Evolutionary conservation across 2,888 invertebrate genomes (phyloP).

Genomic region (Crepidodera aurea): DNA sequence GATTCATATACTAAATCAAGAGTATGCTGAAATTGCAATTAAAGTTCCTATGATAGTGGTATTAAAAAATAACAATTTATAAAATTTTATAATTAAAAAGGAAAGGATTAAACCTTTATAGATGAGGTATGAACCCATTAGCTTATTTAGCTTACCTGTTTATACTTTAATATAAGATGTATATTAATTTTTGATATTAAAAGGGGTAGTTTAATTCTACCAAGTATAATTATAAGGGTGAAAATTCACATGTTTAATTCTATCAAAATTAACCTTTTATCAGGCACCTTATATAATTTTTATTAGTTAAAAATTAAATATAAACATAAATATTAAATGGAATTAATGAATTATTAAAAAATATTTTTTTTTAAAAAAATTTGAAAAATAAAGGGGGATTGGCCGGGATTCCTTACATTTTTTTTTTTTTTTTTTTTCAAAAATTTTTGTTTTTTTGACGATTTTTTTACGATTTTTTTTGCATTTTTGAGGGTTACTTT

Average conservation of each 20-base stretch:
- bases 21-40: too few relatives aligned
- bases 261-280: slow-evolving; percentile 70
- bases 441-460: too few relatives aligned
- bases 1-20: slow-evolving; percentile 66
- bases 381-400: slow-evolving; percentile 4
- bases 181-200: slow-evolving; percentile 60
- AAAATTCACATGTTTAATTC: slow-evolving; percentile 14
- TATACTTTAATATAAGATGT: slow-evolving; percentile 71
- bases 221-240: too few relatives aligned
- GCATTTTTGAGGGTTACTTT: too few relatives aligned
- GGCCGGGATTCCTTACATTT: too few relatives aligned
- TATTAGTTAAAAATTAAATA: not conserved
- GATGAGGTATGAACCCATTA: slow-evolving; percentile 63
- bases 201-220: not conserved
- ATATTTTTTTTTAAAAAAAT: slow-evolving; percentile 51
- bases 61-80: slow-evolving; percentile 64
- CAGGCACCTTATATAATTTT: slow-evolving; percentile 61
- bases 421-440: too few relatives aligned
- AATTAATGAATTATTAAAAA: too few relatives aligned
- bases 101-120: slow-evolving; percentile 60
- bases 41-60: too few relatives aligned
- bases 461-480: too few relatives aligned
- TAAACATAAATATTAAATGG: slow-evolving; percentile 61
- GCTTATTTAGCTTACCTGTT: slow-evolving; percentile 66
- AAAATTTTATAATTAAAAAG: slow-evolving; percentile 66